Percentiles rank a stretch among this genome's conserved stretches.
These are phyloP conservation scores for Kuschelorhynchus macadamiae DNA, from an alignment of 2,888 invertebrate genomes.

Conservation along the genomic window DNA sequence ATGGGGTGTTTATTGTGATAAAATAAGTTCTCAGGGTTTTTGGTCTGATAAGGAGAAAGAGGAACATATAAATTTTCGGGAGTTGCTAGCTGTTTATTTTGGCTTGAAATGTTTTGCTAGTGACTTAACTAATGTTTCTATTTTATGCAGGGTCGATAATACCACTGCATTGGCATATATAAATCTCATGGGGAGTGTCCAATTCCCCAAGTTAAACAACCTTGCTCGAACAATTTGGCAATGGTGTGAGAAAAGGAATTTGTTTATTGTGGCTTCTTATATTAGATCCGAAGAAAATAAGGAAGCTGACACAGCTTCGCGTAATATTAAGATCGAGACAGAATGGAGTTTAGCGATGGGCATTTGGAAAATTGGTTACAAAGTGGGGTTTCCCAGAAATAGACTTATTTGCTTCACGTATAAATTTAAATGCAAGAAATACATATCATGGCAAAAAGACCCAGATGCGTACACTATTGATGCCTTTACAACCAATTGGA, in stretches of 20 bases:
- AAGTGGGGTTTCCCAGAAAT: no score
- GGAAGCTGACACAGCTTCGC: conserved; percentile 2
- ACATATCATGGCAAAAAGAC: conserved; percentile 16
- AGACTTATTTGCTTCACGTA: no score
- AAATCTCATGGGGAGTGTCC: conserved; percentile 11
- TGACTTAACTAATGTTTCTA: neutral
- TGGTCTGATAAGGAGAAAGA: no score
- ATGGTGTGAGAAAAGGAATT: conserved; percentile 17
- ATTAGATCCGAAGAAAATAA: conserved; percentile 17
- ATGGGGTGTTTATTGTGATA: no score
- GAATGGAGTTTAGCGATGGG: conserved; percentile 3
- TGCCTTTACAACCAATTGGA: conserved; percentile 27
- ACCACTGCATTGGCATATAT: conserved; percentile 11
- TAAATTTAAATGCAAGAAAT: neutral
- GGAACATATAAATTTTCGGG: no score
- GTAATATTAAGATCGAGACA: neutral
- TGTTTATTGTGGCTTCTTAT: conserved; percentile 15
- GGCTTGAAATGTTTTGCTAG: conserved; percentile 10
- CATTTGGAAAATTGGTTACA: no score
- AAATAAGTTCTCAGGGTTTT: no score
- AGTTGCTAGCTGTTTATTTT: conserved; percentile 1
- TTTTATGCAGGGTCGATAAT: conserved; percentile 17
- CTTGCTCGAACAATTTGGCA: conserved; percentile 14
- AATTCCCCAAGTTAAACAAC: conserved; percentile 9
- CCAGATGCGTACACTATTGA: conserved; percentile 17